A percentile compares a stretch with the other conserved stretches of the same genome.
phyloP scores from a whole-genome alignment of 2,797 vertebrate species.

The Ambastaia sidthimunki region DNA sequence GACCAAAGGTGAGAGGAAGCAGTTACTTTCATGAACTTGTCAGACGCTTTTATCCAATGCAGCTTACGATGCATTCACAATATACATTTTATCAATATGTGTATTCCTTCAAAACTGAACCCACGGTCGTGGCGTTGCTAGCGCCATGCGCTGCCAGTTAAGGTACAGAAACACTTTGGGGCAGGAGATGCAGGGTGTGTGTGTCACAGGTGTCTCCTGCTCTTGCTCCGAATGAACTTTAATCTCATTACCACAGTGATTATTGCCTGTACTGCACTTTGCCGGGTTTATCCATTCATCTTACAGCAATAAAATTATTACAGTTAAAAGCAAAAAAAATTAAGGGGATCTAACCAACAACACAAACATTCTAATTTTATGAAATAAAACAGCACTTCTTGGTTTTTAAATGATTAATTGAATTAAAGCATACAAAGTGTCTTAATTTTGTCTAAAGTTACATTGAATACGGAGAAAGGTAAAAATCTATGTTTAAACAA shows the following conservation, averaged over 20 bases:
- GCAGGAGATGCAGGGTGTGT: slow-evolving; percentile 19
- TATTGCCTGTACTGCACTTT: slow-evolving; percentile 28
- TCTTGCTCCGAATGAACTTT: slow-evolving; percentile 47
- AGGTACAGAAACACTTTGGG: background rate
- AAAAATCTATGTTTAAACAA: background rate
- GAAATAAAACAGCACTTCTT: slow-evolving; percentile 23
- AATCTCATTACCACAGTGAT: slow-evolving; percentile 24
- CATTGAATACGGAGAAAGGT: background rate
- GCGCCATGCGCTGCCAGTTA: background rate
- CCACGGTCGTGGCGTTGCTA: no score
- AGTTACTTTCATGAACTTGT: background rate
- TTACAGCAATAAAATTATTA: slow-evolving; percentile 42
- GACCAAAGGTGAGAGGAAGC: background rate
- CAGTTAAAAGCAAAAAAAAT: background rate
- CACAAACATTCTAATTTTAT: slow-evolving; percentile 2
- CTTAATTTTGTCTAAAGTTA: no score
- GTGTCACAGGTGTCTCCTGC: slow-evolving; percentile 31
- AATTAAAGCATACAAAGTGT: background rate
- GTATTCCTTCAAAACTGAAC: background rate
- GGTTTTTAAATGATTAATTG: background rate
- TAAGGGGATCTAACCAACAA: slow-evolving; percentile 6
- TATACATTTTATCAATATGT: background rate
- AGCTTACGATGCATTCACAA: background rate
- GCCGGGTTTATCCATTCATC: slow-evolving; percentile 7
- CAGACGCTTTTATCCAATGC: background rate